Evolutionary conservation across 2,888 invertebrate species (phyloP), one percentile per base, ranked within the genome.

Genomic region (Entomobrya multifasciata): DNA sequence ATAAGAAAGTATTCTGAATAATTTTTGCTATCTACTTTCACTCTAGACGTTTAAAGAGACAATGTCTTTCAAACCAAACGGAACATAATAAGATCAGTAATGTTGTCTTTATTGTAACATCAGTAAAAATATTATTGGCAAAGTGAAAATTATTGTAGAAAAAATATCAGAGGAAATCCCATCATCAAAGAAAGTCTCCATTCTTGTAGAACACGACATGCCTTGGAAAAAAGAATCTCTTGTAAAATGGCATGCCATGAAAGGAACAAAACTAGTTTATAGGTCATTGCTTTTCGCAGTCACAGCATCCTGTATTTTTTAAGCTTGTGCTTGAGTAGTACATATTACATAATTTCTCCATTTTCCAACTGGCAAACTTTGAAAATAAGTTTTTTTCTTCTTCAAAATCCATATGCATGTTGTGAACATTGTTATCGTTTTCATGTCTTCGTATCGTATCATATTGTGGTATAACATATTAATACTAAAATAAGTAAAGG

Each of bases 231-330:
- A 60, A 25, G 5, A 49, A 49, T 49, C 15, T 49, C 27, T 5
- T 60, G 5, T 60, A 55, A 55, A 55, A 60, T 60, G 27, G 1
- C 10, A 15, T 15, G 13, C 27, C 25, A 27, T 27, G 27, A 11
- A 13, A 13, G 13, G 13, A 60, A 13, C 11, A 2, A 15, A 60
- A 27, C 60, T 27, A 27, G 13, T 60, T 60, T 60, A 60, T 60
- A 60, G 60, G 60, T 60, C 60, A 60, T 60, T 60, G 60, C 60
- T 60, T 60, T 27, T n/a, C n/a, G 60, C 60, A 25, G 60, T 27
- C 27, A 60, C 27, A 60, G 55, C 13, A 60, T 27, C 13, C 6
- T 60, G 11, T 60, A 4, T 65, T n/a, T n/a, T 6, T 65, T n/a
- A 36, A n/a, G 36, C 20, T 5, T 55, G 20, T 17, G 55, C 17